Conservation (phyloP, 2,113 vertebrate genomes). For the Shinisaurus crocodilurus region DNA sequence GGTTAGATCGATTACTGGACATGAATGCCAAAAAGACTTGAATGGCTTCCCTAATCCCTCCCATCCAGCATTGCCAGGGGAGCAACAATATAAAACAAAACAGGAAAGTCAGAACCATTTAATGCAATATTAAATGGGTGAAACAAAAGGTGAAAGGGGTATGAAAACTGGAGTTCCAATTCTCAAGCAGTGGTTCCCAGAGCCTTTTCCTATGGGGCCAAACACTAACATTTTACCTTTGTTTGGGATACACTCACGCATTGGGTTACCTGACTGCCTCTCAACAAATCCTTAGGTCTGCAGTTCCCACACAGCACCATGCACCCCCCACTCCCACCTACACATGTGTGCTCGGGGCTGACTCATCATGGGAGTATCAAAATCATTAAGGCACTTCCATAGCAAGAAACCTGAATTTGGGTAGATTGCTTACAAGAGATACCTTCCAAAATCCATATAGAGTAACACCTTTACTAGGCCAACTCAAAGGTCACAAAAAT, state of each 20-base stretch:
- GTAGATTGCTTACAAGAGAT: neutral
- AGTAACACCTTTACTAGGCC: too few species aligned
- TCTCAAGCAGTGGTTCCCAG: neutral
- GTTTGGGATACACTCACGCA: neutral
- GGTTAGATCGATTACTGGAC: neutral
- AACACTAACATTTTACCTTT: neutral
- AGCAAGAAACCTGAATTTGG: neutral
- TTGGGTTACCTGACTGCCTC: neutral
- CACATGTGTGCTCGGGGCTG: neutral
- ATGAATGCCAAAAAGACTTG: neutral
- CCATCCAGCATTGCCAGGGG: neutral
- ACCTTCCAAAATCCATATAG: too few species aligned
- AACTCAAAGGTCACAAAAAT: too few species aligned
- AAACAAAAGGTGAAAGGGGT: neutral
- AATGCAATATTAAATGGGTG: neutral
- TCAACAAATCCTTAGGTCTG: neutral
- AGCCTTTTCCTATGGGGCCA: neutral
- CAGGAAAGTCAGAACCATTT: neutral
- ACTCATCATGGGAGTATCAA: neutral
- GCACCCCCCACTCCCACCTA: neutral
- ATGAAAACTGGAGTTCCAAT: neutral
- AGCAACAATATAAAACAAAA: slow-evolving; percentile 10
- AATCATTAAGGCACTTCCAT: neutral
- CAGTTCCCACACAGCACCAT: neutral
- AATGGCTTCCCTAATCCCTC: neutral